Conservation (phyloP, 2,888 invertebrate genomes). For the Andrena fulva region DNA sequence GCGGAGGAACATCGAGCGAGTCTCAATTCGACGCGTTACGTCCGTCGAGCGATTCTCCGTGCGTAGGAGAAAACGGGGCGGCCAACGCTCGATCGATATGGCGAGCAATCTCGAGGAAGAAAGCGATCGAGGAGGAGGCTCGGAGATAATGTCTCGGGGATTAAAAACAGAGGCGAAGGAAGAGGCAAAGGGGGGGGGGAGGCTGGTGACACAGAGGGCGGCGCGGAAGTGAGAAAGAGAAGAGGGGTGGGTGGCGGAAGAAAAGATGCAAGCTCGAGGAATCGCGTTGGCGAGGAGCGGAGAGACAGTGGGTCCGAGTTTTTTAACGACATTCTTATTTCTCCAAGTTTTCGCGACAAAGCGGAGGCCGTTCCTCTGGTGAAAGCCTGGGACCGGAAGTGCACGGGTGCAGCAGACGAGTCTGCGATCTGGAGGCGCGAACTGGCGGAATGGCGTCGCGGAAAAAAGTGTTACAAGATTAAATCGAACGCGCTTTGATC, state of each 20-base stretch:
- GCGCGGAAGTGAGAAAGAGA: not conserved
- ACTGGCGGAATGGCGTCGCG: not conserved
- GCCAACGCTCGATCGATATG: slow-evolving; percentile 21
- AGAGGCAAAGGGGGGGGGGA: not conserved
- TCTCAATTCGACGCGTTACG: slow-evolving; percentile 4
- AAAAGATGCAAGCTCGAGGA: not conserved
- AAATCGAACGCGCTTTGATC: slow-evolving; percentile 44
- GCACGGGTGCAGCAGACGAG: not conserved
- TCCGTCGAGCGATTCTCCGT: not conserved
- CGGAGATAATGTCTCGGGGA: not conserved
- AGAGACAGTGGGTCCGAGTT: slow-evolving; percentile 55
- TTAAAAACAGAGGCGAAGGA: slow-evolving; percentile 10
- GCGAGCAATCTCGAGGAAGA: slow-evolving; percentile 23
- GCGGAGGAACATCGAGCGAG: not conserved
- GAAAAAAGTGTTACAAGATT: slow-evolving; percentile 48
- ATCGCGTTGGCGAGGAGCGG: not conserved
- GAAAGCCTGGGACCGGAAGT: slow-evolving; percentile 27
- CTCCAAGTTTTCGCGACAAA: slow-evolving; percentile 38
- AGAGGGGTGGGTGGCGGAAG: not conserved
- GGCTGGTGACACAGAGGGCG: not conserved
- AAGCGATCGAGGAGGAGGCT: slow-evolving; percentile 3
- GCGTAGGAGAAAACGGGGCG: not conserved
- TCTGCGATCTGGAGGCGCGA: not conserved
- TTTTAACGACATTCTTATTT: slow-evolving; percentile 63
- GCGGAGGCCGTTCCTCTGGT: slow-evolving; percentile 1